Evolutionary conservation across 2,797 vertebrate genomes (phyloP).

Genomic region (Typhlichthys eigenmanni): DNA sequence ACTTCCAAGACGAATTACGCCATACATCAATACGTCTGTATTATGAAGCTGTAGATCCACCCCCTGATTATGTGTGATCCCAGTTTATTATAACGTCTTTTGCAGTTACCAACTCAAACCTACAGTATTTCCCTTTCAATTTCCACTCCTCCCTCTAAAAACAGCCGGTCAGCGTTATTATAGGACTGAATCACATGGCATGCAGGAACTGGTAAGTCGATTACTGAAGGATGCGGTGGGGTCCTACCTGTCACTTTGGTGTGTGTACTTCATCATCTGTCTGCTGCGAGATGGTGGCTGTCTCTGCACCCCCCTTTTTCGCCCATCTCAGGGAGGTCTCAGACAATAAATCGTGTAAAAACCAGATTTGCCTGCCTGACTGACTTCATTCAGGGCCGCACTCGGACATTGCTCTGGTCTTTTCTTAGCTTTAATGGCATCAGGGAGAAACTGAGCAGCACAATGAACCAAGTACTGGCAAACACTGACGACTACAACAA

Average conservation of each 20-base stretch:
- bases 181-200: background rate
- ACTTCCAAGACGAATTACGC: constrained; percentile 22
- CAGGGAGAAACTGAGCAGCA: too few species aligned
- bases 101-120: background rate
- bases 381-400: background rate
- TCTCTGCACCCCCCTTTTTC: background rate
- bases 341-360: constrained; percentile 13
- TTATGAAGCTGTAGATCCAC: constrained; percentile 5
- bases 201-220: constrained; percentile 15
- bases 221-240: constrained; percentile 9
- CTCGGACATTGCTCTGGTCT: background rate
- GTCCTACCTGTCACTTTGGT: constrained; percentile 3
- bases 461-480: too few species aligned
- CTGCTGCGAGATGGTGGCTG: background rate
- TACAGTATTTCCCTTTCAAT: background rate
- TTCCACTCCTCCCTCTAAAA: background rate
- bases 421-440: background rate
- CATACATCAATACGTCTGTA: constrained; percentile 17
- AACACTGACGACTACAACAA: too few species aligned
- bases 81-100: background rate
- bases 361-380: constrained; percentile 11
- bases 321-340: background rate
- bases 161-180: constrained; percentile 2
- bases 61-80: constrained; percentile 18
- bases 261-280: constrained; percentile 6